Conservation (phyloP, 2,113 vertebrate genomes). For the Paratilapia polleni region DNA sequence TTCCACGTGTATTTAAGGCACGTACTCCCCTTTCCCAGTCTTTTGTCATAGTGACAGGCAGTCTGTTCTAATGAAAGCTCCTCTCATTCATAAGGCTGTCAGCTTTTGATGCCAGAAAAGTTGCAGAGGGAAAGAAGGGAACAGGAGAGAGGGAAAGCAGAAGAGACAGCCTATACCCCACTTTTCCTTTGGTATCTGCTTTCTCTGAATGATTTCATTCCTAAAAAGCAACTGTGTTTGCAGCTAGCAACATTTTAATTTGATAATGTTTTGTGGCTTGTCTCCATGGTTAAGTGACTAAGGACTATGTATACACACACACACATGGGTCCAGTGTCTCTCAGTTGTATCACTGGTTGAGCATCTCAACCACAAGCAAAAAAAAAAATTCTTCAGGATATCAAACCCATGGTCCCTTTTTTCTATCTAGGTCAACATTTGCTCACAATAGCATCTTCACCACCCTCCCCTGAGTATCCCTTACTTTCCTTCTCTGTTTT, state of each 20-base stretch:
- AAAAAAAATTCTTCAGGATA: conserved; percentile 59
- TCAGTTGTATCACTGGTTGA: conserved; percentile 10
- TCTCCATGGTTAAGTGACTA: not conserved
- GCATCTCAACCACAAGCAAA: conserved; percentile 53
- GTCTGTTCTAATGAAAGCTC: conserved; percentile 72
- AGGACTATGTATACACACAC: not conserved
- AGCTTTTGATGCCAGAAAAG: conserved; percentile 47
- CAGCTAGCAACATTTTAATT: not conserved
- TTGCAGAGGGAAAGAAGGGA: conserved; percentile 23
- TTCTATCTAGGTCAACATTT: conserved; percentile 76
- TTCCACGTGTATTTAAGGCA: conserved; percentile 12
- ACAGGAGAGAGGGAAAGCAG: not conserved
- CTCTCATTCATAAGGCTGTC: conserved; percentile 59
- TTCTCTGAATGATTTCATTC: not conserved
- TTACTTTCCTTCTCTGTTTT: conserved; percentile 22
- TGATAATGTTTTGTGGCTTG: not conserved
- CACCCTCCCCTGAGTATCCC: conserved; percentile 39
- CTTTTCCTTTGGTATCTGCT: conserved; percentile 25
- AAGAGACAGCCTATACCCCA: not conserved
- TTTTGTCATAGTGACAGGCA: conserved; percentile 74
- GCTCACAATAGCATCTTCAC: conserved; percentile 55
- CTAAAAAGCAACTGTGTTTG: not conserved
- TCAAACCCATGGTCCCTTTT: conserved; percentile 62
- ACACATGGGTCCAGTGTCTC: not conserved
- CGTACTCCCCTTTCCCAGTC: conserved; percentile 32